Evolutionary conservation across 2,888 invertebrate genomes (phyloP), one percentile per base, ranked within the genome.

Genomic region (Calliphora vomitoria): DNA sequence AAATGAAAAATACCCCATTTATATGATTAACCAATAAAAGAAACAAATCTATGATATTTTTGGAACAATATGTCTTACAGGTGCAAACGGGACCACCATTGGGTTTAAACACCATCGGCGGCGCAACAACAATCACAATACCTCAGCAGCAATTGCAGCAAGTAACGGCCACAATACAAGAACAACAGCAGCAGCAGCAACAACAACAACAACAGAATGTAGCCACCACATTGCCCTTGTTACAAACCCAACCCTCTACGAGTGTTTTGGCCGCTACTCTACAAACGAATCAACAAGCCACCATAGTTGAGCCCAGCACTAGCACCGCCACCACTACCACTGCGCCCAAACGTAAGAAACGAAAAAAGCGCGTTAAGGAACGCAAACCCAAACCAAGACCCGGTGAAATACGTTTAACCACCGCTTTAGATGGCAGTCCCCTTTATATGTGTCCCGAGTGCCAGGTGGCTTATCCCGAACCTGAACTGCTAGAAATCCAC

Each of bases 391-490:
- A 97, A 64, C 96, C 97, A 0, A 97, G 97, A 90, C 97, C 97
- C 0, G 97, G 97, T 0, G 97, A 97, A 94, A 97, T 97, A 90
- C 95, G 97, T 53, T 94, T 97, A 41, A 96, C 97, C 11, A 97
- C 97, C 3, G 97, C 97, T 10, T 93, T 95, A 15, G 97, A 98
- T 91, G 97, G 98, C 25, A 97, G 97, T 87, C 97, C 97, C 0
- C 92, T 97, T 10, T 97, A 97, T 91, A 97, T 97, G 93, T 97
- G 97, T 91, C 97, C 97, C 0, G 97, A 97, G 91, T 97, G 97
- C 91, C 97, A 98, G 93, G 97, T 97, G 96, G 97, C 97, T 38
- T 97, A 97, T 92, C 97, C 97, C 0, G 97, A 98, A 91, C 96
- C 97, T 69, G 97, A 96, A 87, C 94, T 97, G 31, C 93, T 98